A percentile compares a stretch with the other conserved stretches of the same genome.
These are phyloP conservation scores for Drosophila acutilabella DNA, from an alignment of 2,888 invertebrate genomes.

Conservation along the genomic window DNA sequence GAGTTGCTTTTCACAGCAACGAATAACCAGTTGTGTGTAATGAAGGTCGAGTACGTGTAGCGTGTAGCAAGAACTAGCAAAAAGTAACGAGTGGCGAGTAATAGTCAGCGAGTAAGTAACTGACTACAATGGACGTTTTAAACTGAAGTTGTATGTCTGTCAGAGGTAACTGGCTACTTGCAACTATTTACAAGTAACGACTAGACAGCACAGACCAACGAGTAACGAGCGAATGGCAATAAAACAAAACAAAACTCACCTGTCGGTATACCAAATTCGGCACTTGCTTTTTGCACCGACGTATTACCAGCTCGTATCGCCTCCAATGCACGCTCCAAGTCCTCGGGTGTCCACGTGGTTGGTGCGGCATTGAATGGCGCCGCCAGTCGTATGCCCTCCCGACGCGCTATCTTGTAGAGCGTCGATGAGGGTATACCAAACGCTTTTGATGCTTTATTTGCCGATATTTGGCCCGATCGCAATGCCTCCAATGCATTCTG, in stretches of 20 bases:
- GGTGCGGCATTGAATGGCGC: constrained; percentile 96
- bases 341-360: constrained; percentile 94
- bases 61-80: background rate
- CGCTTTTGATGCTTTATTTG: constrained; percentile 96
- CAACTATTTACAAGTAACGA: background rate
- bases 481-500: constrained; percentile 93
- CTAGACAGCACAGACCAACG: background rate
- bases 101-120: background rate
- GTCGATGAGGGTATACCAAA: constrained; percentile 96
- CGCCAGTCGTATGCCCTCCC: constrained; percentile 94
- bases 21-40: background rate
- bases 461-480: constrained; percentile 93
- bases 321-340: constrained; percentile 92
- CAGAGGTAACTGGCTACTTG: too few relatives aligned
- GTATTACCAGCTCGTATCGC: constrained; percentile 92
- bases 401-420: constrained; percentile 94
- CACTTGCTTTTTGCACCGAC: constrained; percentile 94
- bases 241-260: constrained; percentile 84
- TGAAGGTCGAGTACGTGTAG: background rate
- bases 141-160: too few relatives aligned
- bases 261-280: constrained; percentile 94
- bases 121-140: background rate
- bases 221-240: background rate
- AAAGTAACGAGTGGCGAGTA: background rate
- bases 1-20: background rate